These are phyloP conservation scores for Gambusia holbrooki DNA, from an alignment of 2,113 vertebrate species.

Conservation along the genomic window DNA sequence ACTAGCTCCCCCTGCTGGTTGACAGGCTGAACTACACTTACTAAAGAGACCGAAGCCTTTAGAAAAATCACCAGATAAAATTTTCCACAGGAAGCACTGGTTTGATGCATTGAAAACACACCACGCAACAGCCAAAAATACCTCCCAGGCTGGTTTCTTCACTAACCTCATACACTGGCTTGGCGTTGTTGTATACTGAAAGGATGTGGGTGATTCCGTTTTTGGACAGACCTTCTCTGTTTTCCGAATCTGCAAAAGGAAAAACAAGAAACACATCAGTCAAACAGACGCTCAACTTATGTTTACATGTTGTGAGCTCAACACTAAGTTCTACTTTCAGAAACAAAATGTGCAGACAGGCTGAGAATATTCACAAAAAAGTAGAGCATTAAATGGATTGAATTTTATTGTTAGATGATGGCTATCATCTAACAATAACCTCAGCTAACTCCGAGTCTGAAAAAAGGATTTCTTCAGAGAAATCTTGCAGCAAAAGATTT, in stretches of 20 bases:
- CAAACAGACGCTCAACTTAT: background rate
- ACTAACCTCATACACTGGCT: conserved; percentile 84
- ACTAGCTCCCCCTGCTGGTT: conserved; percentile 69
- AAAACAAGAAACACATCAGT: conserved; percentile 1
- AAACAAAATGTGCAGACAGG: background rate
- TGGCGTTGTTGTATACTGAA: conserved; percentile 85
- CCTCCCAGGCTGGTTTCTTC: background rate
- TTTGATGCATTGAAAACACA: conserved; percentile 11
- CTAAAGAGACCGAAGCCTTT: background rate
- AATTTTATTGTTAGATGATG: background rate
- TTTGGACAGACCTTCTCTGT: conserved; percentile 79
- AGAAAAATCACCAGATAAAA: background rate
- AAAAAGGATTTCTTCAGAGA: too few species aligned
- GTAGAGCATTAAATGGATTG: background rate
- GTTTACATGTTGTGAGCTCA: background rate
- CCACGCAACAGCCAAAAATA: conserved; percentile 1
- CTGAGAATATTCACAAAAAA: background rate
- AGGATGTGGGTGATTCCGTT: conserved; percentile 89
- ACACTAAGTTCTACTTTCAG: background rate
- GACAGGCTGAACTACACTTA: conserved; percentile 39
- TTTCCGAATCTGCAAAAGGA: conserved; percentile 83
- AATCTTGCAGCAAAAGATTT: too few species aligned
- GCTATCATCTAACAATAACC: too few species aligned
- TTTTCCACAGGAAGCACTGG: conserved; percentile 20
- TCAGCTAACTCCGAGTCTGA: too few species aligned